Percentiles rank a stretch among this genome's conserved stretches.
phyloP scores from a whole-genome alignment of 2,797 vertebrate species.

The Paratrypauchen microcephalus region DNA sequence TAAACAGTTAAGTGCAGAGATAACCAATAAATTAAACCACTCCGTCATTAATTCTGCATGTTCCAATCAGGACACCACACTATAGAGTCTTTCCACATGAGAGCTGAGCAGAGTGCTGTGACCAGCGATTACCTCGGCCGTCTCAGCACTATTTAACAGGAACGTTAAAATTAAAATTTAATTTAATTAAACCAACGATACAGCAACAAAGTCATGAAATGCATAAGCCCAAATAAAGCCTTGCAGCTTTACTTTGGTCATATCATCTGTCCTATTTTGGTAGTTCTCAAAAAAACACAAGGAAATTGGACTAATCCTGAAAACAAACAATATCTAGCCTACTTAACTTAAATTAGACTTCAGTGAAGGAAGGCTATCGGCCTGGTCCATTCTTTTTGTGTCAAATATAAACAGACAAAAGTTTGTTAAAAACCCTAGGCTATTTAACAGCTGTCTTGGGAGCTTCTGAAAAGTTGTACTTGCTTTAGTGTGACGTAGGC shows the following conservation, averaged over 20 bases:
- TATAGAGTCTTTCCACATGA: neutral
- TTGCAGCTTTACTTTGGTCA: neutral
- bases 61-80: neutral
- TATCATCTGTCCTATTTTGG: neutral
- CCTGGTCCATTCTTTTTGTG: too few species aligned
- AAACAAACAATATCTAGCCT: neutral
- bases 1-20: neutral
- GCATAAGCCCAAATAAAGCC: neutral
- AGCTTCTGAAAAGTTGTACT: neutral
- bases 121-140: neutral
- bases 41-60: constrained; percentile 1
- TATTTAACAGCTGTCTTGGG: too few species aligned
- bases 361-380: neutral
- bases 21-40: neutral
- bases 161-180: neutral
- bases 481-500: neutral
- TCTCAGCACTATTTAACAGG: constrained; percentile 4
- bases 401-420: too few species aligned
- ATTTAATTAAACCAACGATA: neutral
- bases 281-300: neutral
- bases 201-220: constrained; percentile 16
- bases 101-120: neutral
- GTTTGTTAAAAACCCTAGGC: too few species aligned
- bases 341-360: neutral
- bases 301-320: neutral